Conservation (phyloP, 2,797 vertebrate species). For the Denticeps clupeoides region DNA sequence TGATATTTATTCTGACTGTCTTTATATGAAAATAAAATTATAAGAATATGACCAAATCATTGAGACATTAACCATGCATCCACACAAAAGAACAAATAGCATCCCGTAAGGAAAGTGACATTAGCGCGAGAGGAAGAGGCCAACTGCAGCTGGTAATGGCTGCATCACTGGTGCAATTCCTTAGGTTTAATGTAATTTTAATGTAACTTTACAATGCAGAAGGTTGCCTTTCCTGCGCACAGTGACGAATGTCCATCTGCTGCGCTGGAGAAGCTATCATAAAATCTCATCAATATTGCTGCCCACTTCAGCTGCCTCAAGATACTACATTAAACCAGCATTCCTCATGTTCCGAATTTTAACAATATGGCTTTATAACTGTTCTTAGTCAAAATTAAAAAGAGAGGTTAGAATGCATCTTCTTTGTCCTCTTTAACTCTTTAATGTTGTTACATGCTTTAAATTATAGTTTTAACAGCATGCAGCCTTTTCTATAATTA, state of each 20-base stretch:
- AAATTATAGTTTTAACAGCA: slow-evolving; percentile 1
- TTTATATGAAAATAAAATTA: too few relatives aligned
- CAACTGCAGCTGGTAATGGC: slow-evolving; percentile 14
- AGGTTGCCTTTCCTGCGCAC: slow-evolving; percentile 3
- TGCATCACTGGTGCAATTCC: not conserved
- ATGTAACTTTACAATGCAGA: slow-evolving; percentile 10
- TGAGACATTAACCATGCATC: too few relatives aligned
- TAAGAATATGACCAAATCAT: too few relatives aligned
- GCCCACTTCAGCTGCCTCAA: slow-evolving; percentile 25
- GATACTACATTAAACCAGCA: slow-evolving; percentile 30
- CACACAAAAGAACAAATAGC: too few relatives aligned
- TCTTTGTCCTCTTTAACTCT: too few relatives aligned
- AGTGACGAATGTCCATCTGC: slow-evolving; percentile 35
- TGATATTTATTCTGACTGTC: not conserved
- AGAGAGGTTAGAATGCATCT: slow-evolving; percentile 11
- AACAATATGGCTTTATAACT: slow-evolving; percentile 19
- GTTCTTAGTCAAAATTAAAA: too few relatives aligned
- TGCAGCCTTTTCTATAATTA: slow-evolving; percentile 7
- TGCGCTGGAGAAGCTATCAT: slow-evolving; percentile 34
- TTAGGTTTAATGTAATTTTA: slow-evolving; percentile 5
- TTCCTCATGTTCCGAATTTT: slow-evolving; percentile 7
- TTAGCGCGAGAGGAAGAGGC: slow-evolving; percentile 14
- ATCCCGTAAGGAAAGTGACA: slow-evolving; percentile 17
- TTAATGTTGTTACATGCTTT: slow-evolving; percentile 4
- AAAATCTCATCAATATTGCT: slow-evolving; percentile 29